Evolutionary conservation across 2,113 vertebrate species (phyloP).

Genomic region (Ailuropoda melanoleuca): DNA sequence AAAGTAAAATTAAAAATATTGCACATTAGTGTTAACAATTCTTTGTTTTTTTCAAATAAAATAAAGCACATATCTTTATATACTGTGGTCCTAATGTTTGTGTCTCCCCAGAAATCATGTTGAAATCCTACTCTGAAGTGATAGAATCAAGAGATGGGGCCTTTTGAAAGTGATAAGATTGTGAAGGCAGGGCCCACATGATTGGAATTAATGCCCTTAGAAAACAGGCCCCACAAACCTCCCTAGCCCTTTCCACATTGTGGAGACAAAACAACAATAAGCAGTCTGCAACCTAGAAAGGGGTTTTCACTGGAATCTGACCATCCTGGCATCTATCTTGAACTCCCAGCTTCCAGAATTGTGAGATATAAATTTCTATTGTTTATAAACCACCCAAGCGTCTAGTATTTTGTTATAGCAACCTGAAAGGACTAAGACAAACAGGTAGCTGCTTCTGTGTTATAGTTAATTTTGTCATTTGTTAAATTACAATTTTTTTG

Average conservation of each 20-base stretch:
- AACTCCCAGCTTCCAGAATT: not conserved
- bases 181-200: not conserved
- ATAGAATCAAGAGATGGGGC: not conserved
- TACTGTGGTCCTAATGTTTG: not conserved
- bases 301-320: not conserved
- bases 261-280: not conserved
- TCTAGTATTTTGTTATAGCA: not conserved
- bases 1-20: not conserved
- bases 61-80: not conserved
- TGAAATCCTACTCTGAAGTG: not conserved
- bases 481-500: not conserved
- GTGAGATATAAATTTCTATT: not conserved
- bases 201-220: not conserved
- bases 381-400: not conserved
- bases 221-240: not conserved
- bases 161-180: not conserved
- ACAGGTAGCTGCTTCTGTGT: not conserved
- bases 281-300: not conserved
- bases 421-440: not conserved
- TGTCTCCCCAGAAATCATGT: not conserved
- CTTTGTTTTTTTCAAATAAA: not conserved
- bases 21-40: not conserved
- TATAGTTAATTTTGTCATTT: not conserved
- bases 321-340: not conserved
- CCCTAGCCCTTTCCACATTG: not conserved